Conservation (phyloP, 2,797 vertebrate genomes). For the Sebastes minor region DNA sequence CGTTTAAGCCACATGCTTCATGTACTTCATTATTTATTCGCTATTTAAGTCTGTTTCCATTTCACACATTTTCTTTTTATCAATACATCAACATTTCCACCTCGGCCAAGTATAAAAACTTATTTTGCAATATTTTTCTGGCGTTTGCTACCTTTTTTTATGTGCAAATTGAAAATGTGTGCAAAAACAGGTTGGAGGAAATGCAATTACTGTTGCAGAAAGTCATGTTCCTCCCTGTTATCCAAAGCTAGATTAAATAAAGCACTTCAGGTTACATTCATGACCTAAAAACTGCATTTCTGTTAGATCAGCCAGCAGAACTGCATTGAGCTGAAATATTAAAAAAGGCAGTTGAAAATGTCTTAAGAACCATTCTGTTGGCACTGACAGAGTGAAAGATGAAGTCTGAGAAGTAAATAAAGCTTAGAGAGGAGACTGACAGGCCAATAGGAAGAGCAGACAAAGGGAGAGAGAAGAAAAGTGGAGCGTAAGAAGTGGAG, state of each 20-base stretch:
- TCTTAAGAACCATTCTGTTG: constrained; percentile 4
- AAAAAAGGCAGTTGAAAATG: neutral
- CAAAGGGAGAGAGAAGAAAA: constrained; percentile 35
- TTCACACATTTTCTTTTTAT: neutral
- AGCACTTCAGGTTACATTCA: neutral
- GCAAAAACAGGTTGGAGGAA: neutral
- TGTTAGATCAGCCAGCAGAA: neutral
- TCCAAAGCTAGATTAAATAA: neutral
- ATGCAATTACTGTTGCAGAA: neutral
- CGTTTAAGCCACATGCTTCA: neutral
- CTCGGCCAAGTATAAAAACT: neutral
- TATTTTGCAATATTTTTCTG: neutral
- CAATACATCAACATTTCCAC: neutral
- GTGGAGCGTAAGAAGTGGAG: constrained; percentile 30
- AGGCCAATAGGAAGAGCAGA: constrained; percentile 29
- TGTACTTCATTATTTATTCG: neutral
- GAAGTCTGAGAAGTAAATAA: constrained; percentile 27
- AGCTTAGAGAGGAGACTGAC: constrained; percentile 36
- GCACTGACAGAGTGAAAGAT: constrained; percentile 12
- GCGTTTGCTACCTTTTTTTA: neutral
- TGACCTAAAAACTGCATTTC: neutral
- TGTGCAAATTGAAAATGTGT: neutral
- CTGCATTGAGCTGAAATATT: neutral
- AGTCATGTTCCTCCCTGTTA: neutral
- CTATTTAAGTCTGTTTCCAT: neutral